phyloP scores from a whole-genome alignment of 2,113 vertebrate genomes.

The Albula glossodonta region DNA sequence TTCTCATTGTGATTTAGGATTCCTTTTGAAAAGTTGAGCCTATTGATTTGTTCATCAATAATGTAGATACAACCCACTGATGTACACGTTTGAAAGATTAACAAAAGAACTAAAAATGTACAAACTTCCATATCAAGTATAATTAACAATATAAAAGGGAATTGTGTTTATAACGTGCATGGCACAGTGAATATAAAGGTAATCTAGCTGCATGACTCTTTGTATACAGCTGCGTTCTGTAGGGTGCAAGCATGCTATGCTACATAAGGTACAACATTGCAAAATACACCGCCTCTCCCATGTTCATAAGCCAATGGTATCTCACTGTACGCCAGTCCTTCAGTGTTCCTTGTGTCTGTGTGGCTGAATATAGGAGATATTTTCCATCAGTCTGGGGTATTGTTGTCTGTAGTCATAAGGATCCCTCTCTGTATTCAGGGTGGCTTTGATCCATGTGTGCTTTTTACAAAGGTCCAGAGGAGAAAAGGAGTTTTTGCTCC shows the following conservation, averaged over 20 bases:
- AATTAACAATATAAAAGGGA: background rate
- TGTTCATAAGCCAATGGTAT: background rate
- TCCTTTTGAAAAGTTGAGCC: background rate
- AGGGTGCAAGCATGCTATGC: background rate
- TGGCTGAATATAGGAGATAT: background rate
- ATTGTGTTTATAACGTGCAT: background rate
- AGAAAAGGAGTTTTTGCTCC: background rate
- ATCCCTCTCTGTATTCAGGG: background rate
- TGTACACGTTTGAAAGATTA: no score
- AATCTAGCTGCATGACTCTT: background rate
- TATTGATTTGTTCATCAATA: conserved; percentile 25
- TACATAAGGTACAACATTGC: background rate
- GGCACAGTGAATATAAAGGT: background rate
- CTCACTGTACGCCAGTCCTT: background rate
- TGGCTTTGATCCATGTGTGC: conserved; percentile 20
- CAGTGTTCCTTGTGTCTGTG: background rate
- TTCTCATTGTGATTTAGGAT: conserved; percentile 1
- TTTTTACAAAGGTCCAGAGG: background rate
- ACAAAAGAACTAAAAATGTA: no score
- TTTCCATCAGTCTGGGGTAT: background rate
- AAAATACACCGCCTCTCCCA: background rate
- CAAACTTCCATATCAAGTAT: no score
- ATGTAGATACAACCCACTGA: conserved; percentile 5
- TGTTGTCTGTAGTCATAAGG: background rate
- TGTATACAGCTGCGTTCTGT: background rate